Conservation (phyloP, 2,797 vertebrate genomes). For the Sitta carolinensis region DNA sequence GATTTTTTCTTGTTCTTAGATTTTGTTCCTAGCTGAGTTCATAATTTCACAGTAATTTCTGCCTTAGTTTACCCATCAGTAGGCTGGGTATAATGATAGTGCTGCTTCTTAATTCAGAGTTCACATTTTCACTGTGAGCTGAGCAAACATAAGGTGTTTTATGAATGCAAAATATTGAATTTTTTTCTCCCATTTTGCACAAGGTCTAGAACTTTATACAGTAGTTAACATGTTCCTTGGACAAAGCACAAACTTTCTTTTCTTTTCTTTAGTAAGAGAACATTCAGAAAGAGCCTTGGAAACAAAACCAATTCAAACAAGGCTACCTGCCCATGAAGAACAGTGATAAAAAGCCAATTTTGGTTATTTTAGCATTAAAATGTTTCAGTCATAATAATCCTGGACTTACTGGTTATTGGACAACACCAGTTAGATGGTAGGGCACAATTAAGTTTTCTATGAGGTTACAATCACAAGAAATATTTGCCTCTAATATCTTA, state of each 20-base stretch:
- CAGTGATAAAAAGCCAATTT: not conserved
- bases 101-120: not conserved
- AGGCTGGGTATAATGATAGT: not conserved
- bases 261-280: not conserved
- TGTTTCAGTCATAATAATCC: not conserved
- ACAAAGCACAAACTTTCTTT: not conserved
- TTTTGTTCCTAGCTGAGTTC: not conserved
- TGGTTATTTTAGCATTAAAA: slow-evolving; percentile 18
- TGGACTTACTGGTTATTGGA: not conserved
- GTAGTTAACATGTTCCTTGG: not conserved
- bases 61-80: not conserved
- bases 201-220: not conserved
- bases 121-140: not conserved
- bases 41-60: not conserved
- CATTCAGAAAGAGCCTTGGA: not conserved
- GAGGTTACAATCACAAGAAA: slow-evolving; percentile 26
- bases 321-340: not conserved
- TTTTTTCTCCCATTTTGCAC: not conserved
- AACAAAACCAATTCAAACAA: not conserved
- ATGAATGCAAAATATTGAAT: not conserved
- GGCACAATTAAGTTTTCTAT: not conserved
- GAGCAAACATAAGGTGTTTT: not conserved
- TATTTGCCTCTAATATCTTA: slow-evolving; percentile 1
- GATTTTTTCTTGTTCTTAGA: not conserved
- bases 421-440: not conserved